Evolutionary conservation across 2,888 invertebrate species (phyloP).

Genomic region (Diarsia brunnea): DNA sequence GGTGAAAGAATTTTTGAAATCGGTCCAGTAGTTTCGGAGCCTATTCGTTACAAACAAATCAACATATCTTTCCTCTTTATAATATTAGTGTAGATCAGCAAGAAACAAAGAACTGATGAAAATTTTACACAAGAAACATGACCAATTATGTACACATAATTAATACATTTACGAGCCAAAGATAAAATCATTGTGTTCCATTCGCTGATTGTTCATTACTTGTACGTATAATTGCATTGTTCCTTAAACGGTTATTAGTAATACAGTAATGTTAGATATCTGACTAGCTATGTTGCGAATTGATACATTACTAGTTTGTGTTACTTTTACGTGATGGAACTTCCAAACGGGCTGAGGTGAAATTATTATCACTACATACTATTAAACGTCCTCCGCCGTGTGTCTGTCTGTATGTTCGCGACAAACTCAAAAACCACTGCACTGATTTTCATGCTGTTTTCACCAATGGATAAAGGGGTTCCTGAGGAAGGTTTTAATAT

Average conservation of each 20-base stretch:
- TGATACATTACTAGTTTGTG: conserved; percentile 10
- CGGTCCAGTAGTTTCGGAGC: no score
- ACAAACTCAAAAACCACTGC: no score
- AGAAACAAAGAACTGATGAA: background rate
- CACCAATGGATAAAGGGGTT: no score
- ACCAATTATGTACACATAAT: conserved; percentile 31
- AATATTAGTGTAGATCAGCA: no score
- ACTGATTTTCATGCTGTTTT: no score
- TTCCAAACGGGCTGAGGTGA: background rate
- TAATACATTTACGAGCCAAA: conserved; percentile 37
- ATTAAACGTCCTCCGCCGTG: no score
- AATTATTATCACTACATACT: no score
- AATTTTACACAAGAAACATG: conserved; percentile 20
- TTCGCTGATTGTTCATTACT: conserved; percentile 35
- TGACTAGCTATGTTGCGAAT: conserved; percentile 28
- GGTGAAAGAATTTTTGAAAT: no score
- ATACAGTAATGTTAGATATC: conserved; percentile 37
- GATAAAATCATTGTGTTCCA: conserved; percentile 37
- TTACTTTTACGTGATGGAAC: conserved; percentile 11
- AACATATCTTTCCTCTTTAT: no score
- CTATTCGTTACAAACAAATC: no score
- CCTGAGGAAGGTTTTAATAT: no score
- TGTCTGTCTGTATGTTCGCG: no score
- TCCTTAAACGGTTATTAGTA: conserved; percentile 33
- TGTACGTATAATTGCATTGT: conserved; percentile 27